These are phyloP conservation scores for Ctenopoma kingsleyae DNA, from an alignment of 2,797 vertebrate genomes.

Conservation along the genomic window DNA sequence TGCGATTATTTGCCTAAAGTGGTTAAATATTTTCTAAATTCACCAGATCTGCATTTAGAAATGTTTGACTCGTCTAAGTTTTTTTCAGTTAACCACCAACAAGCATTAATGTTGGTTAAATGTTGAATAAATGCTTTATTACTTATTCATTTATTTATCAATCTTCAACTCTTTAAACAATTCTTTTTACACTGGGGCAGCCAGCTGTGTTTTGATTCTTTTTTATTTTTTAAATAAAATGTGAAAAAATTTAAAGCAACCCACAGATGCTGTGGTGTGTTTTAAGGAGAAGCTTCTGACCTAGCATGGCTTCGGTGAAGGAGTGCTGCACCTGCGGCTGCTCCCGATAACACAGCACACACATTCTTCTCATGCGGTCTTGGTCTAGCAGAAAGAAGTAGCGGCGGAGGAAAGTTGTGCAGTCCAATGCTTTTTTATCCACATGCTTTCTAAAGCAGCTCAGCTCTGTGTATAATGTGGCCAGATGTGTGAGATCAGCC, in stretches of 20 bases:
- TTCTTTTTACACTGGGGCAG: too few species aligned
- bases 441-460: constrained; percentile 71
- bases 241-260: neutral
- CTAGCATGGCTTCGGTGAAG: constrained; percentile 90
- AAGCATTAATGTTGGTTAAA: too few species aligned
- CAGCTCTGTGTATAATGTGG: constrained; percentile 91
- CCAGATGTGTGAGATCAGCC: constrained; percentile 85
- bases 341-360: constrained; percentile 84
- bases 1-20: too few species aligned
- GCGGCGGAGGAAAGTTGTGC: constrained; percentile 83
- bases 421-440: constrained; percentile 26
- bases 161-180: too few species aligned
- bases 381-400: constrained; percentile 94
- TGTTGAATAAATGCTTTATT: too few species aligned
- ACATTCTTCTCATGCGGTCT: constrained; percentile 89
- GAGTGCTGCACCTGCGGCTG: constrained; percentile 85
- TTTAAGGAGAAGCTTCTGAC: constrained; percentile 73
- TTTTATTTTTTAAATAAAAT: neutral
- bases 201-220: too few species aligned
- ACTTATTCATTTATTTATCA: too few species aligned
- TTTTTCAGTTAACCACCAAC: too few species aligned
- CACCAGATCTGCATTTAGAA: too few species aligned
- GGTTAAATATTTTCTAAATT: too few species aligned
- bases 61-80: too few species aligned
- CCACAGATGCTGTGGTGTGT: neutral